Conservation (phyloP, 2,888 invertebrate genomes). For the Melanargia galathea region DNA sequence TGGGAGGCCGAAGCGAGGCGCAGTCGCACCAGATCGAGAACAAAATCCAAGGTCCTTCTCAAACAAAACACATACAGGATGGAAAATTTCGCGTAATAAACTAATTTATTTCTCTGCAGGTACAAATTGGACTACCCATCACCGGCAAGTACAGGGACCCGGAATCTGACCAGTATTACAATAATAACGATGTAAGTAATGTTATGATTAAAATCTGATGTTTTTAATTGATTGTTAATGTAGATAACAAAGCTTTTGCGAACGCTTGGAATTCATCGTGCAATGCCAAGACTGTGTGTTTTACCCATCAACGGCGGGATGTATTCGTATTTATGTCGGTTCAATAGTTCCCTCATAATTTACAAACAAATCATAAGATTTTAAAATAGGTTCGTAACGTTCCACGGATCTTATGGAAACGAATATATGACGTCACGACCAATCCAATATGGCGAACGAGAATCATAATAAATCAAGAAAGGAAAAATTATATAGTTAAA, state of each 20-base stretch:
- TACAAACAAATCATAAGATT: too few species aligned
- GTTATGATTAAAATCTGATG: too few species aligned
- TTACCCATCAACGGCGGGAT: not conserved
- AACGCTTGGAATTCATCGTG: not conserved
- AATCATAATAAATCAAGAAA: too few species aligned
- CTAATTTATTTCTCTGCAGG: conserved; percentile 65
- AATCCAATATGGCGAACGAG: too few species aligned
- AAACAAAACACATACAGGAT: not conserved
- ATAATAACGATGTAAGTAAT: conserved; percentile 90
- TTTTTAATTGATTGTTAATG: too few species aligned
- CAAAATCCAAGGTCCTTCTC: conserved; percentile 86
- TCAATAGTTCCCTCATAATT: too few species aligned
- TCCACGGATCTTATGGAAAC: too few species aligned
- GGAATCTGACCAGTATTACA: conserved; percentile 95
- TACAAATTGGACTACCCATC: conserved; percentile 93
- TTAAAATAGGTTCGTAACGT: too few species aligned
- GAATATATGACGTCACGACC: too few species aligned
- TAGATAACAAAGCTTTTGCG: not conserved
- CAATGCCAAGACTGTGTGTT: not conserved
- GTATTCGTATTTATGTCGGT: too few species aligned
- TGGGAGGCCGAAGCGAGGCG: conserved; percentile 81
- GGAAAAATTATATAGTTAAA: too few species aligned
- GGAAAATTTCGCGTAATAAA: not conserved
- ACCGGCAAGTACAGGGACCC: conserved; percentile 95
- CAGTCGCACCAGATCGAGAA: conserved; percentile 86